A percentile compares a stretch with the other conserved stretches of the same genome.
phyloP scores from a whole-genome alignment of 1,140 invertebrate species.

The Papilio polyxenes region DNA sequence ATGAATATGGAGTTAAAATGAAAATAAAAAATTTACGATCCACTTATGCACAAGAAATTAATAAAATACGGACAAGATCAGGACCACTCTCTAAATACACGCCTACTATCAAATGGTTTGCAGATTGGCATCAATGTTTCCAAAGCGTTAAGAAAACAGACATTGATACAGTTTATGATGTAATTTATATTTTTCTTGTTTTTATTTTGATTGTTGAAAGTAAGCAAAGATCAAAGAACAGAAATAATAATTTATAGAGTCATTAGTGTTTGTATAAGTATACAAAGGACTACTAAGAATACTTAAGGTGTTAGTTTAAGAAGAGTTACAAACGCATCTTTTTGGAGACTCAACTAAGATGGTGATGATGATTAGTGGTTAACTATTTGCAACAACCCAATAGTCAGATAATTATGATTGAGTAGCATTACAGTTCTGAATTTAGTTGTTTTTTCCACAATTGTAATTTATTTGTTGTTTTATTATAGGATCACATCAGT shows the following conservation, averaged over 20 bases:
- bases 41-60: slow-evolving; percentile 73
- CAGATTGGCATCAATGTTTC: slow-evolving; percentile 61
- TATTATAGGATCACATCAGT: neutral
- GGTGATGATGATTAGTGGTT: too few species aligned
- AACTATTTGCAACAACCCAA: too few species aligned
- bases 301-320: too few species aligned
- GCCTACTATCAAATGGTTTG: slow-evolving; percentile 69
- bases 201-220: neutral
- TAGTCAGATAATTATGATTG: too few species aligned
- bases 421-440: too few species aligned
- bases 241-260: too few species aligned
- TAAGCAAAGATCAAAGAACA: neutral
- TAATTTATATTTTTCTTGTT: slow-evolving; percentile 10
- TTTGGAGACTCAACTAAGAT: neutral
- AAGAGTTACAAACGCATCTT: too few species aligned
- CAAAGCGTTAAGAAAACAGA: slow-evolving; percentile 40
- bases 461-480: neutral
- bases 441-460: too few species aligned
- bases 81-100: slow-evolving; percentile 54
- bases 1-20: slow-evolving; percentile 62
- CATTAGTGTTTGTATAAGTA: too few species aligned
- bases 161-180: slow-evolving; percentile 41
- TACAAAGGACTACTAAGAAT: too few species aligned
- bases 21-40: slow-evolving; percentile 77
- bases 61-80: slow-evolving; percentile 66